phyloP scores from a whole-genome alignment of 2,888 invertebrate species.

The Branchellion lobata region DNA sequence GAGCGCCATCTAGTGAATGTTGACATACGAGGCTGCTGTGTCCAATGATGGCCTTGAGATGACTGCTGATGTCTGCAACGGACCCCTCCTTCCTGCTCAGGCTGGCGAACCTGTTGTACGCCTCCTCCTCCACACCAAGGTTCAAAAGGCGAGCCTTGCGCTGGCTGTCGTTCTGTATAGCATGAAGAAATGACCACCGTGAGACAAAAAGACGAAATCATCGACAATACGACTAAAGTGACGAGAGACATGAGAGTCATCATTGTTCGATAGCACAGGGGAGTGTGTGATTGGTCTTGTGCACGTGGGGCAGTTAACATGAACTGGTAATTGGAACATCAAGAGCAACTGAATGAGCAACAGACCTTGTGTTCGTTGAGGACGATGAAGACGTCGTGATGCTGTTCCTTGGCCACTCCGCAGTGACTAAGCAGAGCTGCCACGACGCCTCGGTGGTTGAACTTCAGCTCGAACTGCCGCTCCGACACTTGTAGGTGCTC shows the following conservation, averaged over 20 bases:
- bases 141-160: constrained; percentile 73
- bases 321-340: too few relatives aligned
- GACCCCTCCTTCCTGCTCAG: constrained; percentile 72
- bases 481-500: constrained; percentile 69
- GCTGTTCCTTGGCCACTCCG: constrained; percentile 71
- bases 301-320: too few relatives aligned
- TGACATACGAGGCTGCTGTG: constrained; percentile 64
- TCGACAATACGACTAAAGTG: too few relatives aligned
- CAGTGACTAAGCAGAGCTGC: constrained; percentile 76
- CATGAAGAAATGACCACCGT: too few relatives aligned
- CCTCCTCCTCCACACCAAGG: constrained; percentile 71
- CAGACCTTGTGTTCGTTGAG: constrained; percentile 55
- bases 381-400: constrained; percentile 57
- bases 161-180: constrained; percentile 68
- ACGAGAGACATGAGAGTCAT: background rate
- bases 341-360: too few relatives aligned
- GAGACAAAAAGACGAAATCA: too few relatives aligned
- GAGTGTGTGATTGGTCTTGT: too few relatives aligned
- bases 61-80: constrained; percentile 68
- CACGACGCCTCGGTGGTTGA: constrained; percentile 59
- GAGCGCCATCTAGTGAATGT: background rate
- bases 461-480: constrained; percentile 56
- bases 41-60: constrained; percentile 71
- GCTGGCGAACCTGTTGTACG: constrained; percentile 69
- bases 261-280: too few relatives aligned